phyloP scores from a whole-genome alignment of 2,888 invertebrate species.

The Conops quadrifasciatus region DNA sequence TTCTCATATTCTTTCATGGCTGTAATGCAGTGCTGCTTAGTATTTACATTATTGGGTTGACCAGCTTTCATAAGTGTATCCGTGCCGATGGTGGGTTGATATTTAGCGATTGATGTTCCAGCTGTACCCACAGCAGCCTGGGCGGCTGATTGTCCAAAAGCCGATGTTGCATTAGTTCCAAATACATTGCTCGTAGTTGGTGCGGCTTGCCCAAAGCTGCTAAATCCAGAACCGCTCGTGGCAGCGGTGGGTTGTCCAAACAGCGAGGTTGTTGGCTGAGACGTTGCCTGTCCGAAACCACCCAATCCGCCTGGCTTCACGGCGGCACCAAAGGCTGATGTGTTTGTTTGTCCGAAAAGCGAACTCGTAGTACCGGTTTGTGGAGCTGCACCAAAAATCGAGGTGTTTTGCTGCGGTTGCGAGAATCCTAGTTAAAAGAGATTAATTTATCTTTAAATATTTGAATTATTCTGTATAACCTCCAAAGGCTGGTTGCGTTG shows the following conservation, averaged over 20 bases:
- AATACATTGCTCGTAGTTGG: slow-evolving; percentile 66
- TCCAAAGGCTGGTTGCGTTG: slow-evolving; percentile 62
- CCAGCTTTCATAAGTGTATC: slow-evolving; percentile 94
- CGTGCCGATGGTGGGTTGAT: slow-evolving; percentile 84
- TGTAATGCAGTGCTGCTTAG: slow-evolving; percentile 95
- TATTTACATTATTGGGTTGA: slow-evolving; percentile 83
- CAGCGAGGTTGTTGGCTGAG: slow-evolving; percentile 64
- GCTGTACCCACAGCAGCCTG: slow-evolving; percentile 53
- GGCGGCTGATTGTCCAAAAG: slow-evolving; percentile 57
- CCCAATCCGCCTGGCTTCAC: slow-evolving; percentile 64
- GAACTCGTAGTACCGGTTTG: slow-evolving; percentile 66
- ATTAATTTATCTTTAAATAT: slow-evolving; percentile 6
- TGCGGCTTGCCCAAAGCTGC: slow-evolving; percentile 73
- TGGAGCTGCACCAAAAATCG: slow-evolving; percentile 70
- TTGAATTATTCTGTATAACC: slow-evolving; percentile 51
- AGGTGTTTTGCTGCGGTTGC: slow-evolving; percentile 67
- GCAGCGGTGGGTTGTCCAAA: slow-evolving; percentile 68
- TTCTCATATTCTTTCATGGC: slow-evolving; percentile 98
- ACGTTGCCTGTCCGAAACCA: slow-evolving; percentile 58
- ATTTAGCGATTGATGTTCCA: slow-evolving; percentile 83
- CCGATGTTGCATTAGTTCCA: slow-evolving; percentile 64
- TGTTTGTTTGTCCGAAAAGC: slow-evolving; percentile 72
- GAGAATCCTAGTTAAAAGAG: slow-evolving; percentile 51
- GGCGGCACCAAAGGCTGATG: slow-evolving; percentile 70
- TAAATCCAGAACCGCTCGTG: slow-evolving; percentile 65